phyloP scores from a whole-genome alignment of 2,113 vertebrate species.

The Panthera uncia region DNA sequence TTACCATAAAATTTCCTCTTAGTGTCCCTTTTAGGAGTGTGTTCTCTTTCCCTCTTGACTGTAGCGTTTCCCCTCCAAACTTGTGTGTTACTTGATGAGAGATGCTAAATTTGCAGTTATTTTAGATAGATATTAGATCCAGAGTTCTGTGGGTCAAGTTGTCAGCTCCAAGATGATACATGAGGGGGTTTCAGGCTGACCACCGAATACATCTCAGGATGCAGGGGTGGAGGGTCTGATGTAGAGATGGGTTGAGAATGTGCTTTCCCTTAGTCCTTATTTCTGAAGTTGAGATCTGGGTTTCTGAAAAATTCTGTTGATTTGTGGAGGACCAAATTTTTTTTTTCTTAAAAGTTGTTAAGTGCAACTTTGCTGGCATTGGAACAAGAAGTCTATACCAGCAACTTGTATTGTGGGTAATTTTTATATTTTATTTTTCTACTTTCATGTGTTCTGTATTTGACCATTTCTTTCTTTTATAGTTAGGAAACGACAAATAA shows the following conservation, averaged over 20 bases:
- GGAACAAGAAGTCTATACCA: conserved; percentile 32
- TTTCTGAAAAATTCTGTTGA: conserved; percentile 67
- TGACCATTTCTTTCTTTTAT: background rate
- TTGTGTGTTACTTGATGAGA: conserved; percentile 50
- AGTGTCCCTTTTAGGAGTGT: conserved; percentile 46
- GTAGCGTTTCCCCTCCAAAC: conserved; percentile 69
- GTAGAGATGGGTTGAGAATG: conserved; percentile 47
- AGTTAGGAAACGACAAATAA: background rate
- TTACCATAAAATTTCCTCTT: conserved; percentile 91
- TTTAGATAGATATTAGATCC: conserved; percentile 28
- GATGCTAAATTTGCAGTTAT: conserved; percentile 28
- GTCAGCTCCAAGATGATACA: background rate
- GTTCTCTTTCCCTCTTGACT: conserved; percentile 78
- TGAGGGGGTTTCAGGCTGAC: conserved; percentile 55
- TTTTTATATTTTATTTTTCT: background rate
- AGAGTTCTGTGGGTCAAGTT: background rate
- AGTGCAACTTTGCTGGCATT: conserved; percentile 49
- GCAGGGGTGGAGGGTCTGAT: conserved; percentile 10
- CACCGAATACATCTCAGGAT: background rate
- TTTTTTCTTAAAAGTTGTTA: conserved; percentile 61
- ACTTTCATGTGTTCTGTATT: background rate
- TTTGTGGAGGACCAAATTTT: background rate
- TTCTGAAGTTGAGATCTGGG: conserved; percentile 68
- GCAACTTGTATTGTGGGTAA: background rate
- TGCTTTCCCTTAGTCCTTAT: background rate